Base-by-base conservation (phyloP, 2,113 vertebrate genomes). In the Diphyllodes magnificus region DNA sequence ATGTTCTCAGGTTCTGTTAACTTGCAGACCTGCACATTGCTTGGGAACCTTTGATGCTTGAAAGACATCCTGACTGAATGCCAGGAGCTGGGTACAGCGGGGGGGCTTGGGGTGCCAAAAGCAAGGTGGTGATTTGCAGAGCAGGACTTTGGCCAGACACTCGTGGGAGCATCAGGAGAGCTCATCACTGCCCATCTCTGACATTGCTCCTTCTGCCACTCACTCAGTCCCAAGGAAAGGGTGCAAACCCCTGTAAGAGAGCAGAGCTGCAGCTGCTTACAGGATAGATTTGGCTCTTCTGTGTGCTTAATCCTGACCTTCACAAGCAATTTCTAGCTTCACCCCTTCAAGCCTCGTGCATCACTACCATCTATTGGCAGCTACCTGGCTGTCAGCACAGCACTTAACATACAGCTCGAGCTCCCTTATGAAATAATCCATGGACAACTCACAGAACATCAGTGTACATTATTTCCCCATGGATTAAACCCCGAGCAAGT, bases 31-130 rank as follows among this genome's bases (percentile, higher is more conserved):
- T 86, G 63, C 82, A 82, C 50, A 23, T 30, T 61, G 76, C 72
- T 82, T 95, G 82, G 92, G 90, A 95, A 76, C 60, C 76, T 84
- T 35, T 91, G 88, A 56, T 39, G 91, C 57, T 84, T 60, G 88
- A 91, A 91, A 96, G 79, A 82, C 33, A 69, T 59, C 80, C 79
- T 4, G 45, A 65, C 64, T 5, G 8, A 82, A 54, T 15, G 61
- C 81, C 75, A 50, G 28, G 49, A 24, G 22, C 68, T 16, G 61
- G 65, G 31, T 35, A 33, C 40, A 57, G 75, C 0, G 0, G 8
- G 10, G 47, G 42, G 3, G 3, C 10, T 1, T 47, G n/a, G 35
- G 10, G 7, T 54, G 87, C 64, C 60, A 56, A 65, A 66, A 84
- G 53, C n/a, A 76, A 42, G 15, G 21, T 10, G n/a, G 53, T 6